Evolutionary conservation across 2,888 invertebrate species (phyloP).

Genomic region (Himalopsyche kuldschensis): DNA sequence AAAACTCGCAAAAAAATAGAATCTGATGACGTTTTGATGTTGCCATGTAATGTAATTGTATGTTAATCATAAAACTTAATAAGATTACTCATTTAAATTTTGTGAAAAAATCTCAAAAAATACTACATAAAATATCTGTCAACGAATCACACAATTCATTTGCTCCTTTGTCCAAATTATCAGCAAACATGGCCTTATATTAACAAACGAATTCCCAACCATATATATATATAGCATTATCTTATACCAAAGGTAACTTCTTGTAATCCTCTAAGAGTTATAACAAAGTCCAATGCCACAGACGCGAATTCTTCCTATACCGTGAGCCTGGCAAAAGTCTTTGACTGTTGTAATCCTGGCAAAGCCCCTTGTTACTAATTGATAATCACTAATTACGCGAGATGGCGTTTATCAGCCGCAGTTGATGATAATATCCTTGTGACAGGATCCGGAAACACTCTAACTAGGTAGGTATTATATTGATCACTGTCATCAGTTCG

Average conservation of each 20-base stretch:
- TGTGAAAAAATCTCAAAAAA: too few relatives aligned
- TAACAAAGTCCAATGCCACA: neutral
- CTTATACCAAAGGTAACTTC: neutral
- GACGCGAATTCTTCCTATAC: neutral
- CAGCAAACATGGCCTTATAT: too few relatives aligned
- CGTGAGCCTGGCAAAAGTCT: neutral
- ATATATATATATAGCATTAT: neutral
- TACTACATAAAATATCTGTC: too few relatives aligned
- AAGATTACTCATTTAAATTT: too few relatives aligned
- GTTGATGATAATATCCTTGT: neutral
- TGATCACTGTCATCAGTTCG: neutral
- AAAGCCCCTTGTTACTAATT: slow-evolving; percentile 11
- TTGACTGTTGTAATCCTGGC: neutral
- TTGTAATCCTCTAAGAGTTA: neutral
- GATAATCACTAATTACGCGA: slow-evolving; percentile 24
- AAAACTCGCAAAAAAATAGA: too few relatives aligned
- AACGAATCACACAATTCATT: too few relatives aligned
- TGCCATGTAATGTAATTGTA: too few relatives aligned
- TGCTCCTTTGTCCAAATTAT: too few relatives aligned
- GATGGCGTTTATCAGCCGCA: neutral
- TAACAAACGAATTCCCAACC: too few relatives aligned
- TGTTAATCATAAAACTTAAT: too few relatives aligned
- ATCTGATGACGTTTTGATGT: too few relatives aligned
- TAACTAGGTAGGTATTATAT: neutral
- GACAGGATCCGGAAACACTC: neutral